Base-by-base conservation (phyloP, 2,888 invertebrate species). In the Globia sparganii region DNA sequence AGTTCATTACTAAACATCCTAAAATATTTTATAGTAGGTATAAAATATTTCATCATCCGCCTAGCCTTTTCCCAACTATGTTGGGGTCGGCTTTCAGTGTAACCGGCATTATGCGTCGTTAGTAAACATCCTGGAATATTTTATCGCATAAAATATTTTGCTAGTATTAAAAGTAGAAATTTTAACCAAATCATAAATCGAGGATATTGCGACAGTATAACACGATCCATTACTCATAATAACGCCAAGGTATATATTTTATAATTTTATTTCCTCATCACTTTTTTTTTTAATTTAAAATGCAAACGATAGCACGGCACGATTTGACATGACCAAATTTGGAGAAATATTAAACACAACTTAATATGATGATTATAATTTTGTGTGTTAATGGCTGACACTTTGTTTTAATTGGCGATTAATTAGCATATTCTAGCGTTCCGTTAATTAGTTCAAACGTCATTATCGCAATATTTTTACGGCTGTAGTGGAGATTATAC, bases 361-460 rank as follows among this genome's bases (percentile, higher is more conserved):
- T 71, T 59, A 49, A 73, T 72, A 66, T 77, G 73, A 37, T 80
- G 84, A 86, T 83, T 64, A 72, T 67, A 37, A 75, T 78, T 73
- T 64, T 69, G 49, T 76, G 64, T 70, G 75, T 67, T 77, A 87
- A 86, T 64, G 70, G 21, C 72, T 79, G 46, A 74, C 75, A 77
- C 77, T 81, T 84, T 25, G 72, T 67, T 71, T 75, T 88, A 88
- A 88, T 87, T 85, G 72, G 81, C 73, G 70, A 80, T 78, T 72
- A 79, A 88, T 88, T 83, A 85, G 31, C 78, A 85, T 85, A 75
- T 72, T 83, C 75, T 78, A 74, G 65, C 67, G 69, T 69, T 69
- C 72, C 66, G 72, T 84, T 87, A 85, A 80, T 86, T 81, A 78
- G 77, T 82, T 88, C 72, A 75, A 78, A 86, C 80, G 73, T 88